These are phyloP conservation scores for Drosophila stalkeri DNA, from an alignment of 2,888 invertebrate genomes.

Conservation along the genomic window DNA sequence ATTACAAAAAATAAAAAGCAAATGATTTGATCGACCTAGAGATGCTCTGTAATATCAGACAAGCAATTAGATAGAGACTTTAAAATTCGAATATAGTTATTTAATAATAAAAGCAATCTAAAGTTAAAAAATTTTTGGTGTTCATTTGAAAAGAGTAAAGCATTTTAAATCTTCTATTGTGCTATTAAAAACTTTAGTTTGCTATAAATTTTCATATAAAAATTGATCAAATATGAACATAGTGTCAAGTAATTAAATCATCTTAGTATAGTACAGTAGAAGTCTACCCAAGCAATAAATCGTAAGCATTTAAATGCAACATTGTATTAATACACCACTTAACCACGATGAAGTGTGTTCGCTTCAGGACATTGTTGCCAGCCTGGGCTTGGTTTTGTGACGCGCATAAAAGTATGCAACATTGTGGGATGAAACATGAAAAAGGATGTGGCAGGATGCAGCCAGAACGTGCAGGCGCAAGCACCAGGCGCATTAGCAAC, in stretches of 20 bases:
- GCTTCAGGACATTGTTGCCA: constrained; percentile 30
- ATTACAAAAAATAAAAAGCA: constrained; percentile 20
- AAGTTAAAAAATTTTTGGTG: too few species aligned
- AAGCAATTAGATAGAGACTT: not conserved
- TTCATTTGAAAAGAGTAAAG: too few species aligned
- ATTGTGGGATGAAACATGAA: constrained; percentile 31
- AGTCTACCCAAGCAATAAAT: not conserved
- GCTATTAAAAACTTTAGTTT: too few species aligned
- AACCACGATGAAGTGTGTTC: constrained; percentile 19
- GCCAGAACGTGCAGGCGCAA: constrained; percentile 53
- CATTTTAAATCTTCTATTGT: too few species aligned
- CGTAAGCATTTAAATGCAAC: constrained; percentile 37
- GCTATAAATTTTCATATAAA: too few species aligned
- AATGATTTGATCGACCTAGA: not conserved
- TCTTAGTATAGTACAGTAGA: not conserved
- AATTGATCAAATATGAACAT: too few species aligned
- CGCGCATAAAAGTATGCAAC: constrained; percentile 65
- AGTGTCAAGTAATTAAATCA: not conserved
- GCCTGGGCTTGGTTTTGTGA: constrained; percentile 25
- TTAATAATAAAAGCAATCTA: not conserved
- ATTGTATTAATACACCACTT: constrained; percentile 60
- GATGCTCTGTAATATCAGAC: constrained; percentile 7
- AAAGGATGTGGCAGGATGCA: constrained; percentile 40
- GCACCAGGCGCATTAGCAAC: constrained; percentile 61
- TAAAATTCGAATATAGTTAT: not conserved